phyloP scores from a whole-genome alignment of 2,797 vertebrate species.

The Spea hammondii region DNA sequence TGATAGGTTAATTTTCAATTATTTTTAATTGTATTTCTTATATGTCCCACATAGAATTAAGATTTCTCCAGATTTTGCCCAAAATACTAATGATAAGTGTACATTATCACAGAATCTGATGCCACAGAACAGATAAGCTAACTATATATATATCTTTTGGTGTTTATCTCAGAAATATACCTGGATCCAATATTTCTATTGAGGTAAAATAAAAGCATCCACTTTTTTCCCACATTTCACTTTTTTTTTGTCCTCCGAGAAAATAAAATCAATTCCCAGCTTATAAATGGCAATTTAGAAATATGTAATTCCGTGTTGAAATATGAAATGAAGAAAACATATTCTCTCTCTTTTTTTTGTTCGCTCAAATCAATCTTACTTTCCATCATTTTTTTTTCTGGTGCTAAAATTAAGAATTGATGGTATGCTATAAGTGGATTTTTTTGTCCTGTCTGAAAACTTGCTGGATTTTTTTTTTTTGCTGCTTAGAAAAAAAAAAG shows the following conservation, averaged over 20 bases:
- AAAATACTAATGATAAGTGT: background rate
- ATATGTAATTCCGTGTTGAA: constrained; percentile 65
- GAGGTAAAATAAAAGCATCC: constrained; percentile 47
- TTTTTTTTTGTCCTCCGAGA: constrained; percentile 41
- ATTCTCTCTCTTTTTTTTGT: constrained; percentile 47
- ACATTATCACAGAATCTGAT: constrained; percentile 18
- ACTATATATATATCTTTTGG: constrained; percentile 34
- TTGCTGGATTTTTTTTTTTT: constrained; percentile 58
- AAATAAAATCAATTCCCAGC: constrained; percentile 67
- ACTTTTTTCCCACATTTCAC: constrained; percentile 46
- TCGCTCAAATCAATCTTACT: constrained; percentile 66
- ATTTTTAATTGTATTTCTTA: no score
- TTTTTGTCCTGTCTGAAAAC: constrained; percentile 59
- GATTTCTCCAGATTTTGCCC: no score
- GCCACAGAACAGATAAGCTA: constrained; percentile 28
- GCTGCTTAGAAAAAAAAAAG: constrained; percentile 57
- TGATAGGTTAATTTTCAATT: no score
- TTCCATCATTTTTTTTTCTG: constrained; percentile 58
- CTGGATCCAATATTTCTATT: constrained; percentile 40
- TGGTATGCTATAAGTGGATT: constrained; percentile 60
- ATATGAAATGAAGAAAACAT: constrained; percentile 60
- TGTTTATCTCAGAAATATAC: constrained; percentile 35
- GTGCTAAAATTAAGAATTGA: constrained; percentile 67
- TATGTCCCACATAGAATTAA: no score
- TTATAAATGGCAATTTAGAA: constrained; percentile 67